A percentile compares a stretch with the other conserved stretches of the same genome.
Evolutionary conservation across 2,113 vertebrate species (phyloP).

Genomic region (human (Homo sapiens)): DNA sequence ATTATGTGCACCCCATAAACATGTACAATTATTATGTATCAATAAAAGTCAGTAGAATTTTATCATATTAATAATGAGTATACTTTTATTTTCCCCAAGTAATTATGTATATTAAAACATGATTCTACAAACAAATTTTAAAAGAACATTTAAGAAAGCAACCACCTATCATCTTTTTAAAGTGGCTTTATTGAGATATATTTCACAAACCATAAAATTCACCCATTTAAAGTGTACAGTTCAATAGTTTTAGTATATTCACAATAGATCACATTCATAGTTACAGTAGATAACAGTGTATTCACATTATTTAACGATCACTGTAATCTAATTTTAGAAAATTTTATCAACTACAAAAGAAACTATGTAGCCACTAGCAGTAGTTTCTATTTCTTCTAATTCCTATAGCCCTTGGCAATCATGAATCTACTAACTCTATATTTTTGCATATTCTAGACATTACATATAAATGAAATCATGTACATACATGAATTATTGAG

Average conservation of each 20-base stretch:
- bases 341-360: background rate
- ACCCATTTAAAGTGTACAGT: background rate
- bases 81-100: background rate
- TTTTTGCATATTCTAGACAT: background rate
- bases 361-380: background rate
- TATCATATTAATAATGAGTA: background rate
- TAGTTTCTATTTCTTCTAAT: background rate
- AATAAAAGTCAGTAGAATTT: background rate
- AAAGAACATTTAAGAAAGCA: background rate
- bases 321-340: background rate
- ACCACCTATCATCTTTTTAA: background rate
- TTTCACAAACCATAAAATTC: background rate
- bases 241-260: background rate
- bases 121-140: background rate
- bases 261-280: too few relatives aligned
- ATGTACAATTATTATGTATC: too few relatives aligned
- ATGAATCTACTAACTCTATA: too few relatives aligned
- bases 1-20: too few relatives aligned
- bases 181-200: background rate
- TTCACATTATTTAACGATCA: background rate
- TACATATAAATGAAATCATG: background rate
- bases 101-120: background rate
- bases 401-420: background rate
- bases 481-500: background rate
- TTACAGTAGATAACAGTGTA: too few relatives aligned